A percentile compares a stretch with the other conserved stretches of the same genome.
Conservation (phyloP, 2,113 vertebrate species). For the Jacana jacana region DNA sequence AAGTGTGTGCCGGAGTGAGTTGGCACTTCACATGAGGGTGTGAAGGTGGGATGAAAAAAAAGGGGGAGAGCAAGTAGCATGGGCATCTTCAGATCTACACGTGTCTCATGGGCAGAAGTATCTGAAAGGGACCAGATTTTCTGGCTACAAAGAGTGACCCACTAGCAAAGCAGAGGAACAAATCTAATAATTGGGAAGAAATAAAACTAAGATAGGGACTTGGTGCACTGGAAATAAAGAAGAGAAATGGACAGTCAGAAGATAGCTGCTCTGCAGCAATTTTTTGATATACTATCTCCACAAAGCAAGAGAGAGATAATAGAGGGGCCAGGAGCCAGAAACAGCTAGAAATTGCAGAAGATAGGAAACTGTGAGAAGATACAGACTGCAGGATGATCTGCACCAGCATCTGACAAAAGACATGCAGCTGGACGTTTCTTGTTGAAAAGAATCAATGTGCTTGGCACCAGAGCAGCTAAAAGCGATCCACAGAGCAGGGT, state of each 20-base stretch:
- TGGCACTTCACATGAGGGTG: background rate
- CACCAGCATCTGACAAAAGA: background rate
- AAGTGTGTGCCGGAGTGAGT: background rate
- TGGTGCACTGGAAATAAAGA: constrained; percentile 30
- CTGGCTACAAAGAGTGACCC: background rate
- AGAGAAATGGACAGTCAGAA: constrained; percentile 26
- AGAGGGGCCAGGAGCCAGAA: background rate
- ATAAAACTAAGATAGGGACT: constrained; percentile 8
- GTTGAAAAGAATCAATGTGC: background rate
- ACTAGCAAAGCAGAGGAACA: background rate
- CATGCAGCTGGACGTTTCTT: background rate
- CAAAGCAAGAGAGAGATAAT: constrained; percentile 47
- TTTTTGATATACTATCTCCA: constrained; percentile 57
- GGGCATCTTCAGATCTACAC: background rate
- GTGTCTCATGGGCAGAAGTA: background rate
- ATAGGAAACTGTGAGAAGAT: constrained; percentile 1
- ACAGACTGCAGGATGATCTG: background rate
- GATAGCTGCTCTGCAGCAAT: constrained; percentile 37
- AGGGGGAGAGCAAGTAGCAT: background rate
- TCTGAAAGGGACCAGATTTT: background rate
- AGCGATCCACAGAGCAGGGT: background rate
- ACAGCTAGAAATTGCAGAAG: constrained; percentile 14
- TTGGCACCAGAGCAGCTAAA: background rate
- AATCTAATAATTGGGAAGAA: constrained; percentile 31
- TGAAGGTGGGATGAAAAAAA: background rate